Evolutionary conservation across 1,140 invertebrate genomes (phyloP).

Genomic region (Zaprionus inermis): DNA sequence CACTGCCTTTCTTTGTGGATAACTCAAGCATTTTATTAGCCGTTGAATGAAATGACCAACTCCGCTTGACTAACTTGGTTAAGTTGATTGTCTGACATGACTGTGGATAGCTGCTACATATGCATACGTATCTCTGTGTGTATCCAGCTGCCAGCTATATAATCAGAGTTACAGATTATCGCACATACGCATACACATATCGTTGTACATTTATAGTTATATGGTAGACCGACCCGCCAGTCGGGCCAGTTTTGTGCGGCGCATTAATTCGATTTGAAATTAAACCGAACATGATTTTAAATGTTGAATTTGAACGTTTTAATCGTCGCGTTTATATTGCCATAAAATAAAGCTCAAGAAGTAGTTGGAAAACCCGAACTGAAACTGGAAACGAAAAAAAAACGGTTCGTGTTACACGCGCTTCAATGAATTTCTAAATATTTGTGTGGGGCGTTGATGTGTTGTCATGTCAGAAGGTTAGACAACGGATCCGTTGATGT

Average conservation of each 20-base stretch:
- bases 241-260: slow-evolving; percentile 58
- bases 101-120: slow-evolving; percentile 62
- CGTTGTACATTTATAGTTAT: slow-evolving; percentile 37
- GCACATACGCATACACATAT: slow-evolving; percentile 17
- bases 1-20: slow-evolving; percentile 63
- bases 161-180: slow-evolving; percentile 29
- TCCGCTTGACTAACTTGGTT: slow-evolving; percentile 80
- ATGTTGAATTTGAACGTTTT: slow-evolving; percentile 81
- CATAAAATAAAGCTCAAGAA: slow-evolving; percentile 69
- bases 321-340: slow-evolving; percentile 81
- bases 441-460: slow-evolving; percentile 14
- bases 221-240: slow-evolving; percentile 26
- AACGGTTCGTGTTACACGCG: slow-evolving; percentile 72
- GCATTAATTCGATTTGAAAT: slow-evolving; percentile 75
- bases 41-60: slow-evolving; percentile 82
- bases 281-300: slow-evolving; percentile 81
- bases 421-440: slow-evolving; percentile 28
- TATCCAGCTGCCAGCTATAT: slow-evolving; percentile 38
- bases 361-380: slow-evolving; percentile 36
- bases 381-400: slow-evolving; percentile 22
- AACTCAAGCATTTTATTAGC: slow-evolving; percentile 82
- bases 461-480: slow-evolving; percentile 26
- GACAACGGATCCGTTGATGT: slow-evolving; percentile 5
- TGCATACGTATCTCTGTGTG: too few species aligned
- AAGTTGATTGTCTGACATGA: slow-evolving; percentile 82